Percentiles rank a stretch among this genome's conserved stretches.
Conservation (phyloP, 2,888 invertebrate species). For the Phlogophora meticulosa region DNA sequence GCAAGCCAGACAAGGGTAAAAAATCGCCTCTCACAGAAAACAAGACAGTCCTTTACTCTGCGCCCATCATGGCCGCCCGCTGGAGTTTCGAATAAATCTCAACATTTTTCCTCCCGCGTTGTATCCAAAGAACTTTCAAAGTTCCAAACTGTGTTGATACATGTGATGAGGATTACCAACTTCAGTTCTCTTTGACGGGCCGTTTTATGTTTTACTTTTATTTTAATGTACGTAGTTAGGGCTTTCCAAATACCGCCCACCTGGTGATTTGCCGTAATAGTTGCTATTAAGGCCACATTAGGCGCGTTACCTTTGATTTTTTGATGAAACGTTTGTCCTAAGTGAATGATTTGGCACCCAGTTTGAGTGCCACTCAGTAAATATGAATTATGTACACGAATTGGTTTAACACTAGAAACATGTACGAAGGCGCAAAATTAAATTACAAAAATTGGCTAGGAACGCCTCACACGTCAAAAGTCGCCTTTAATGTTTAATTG, state of each 20-base stretch:
- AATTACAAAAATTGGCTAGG: background rate
- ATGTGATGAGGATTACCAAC: constrained; percentile 76
- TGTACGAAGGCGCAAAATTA: background rate
- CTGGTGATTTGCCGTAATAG: constrained; percentile 21
- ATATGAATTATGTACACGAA: constrained; percentile 42
- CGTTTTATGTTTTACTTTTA: constrained; percentile 63
- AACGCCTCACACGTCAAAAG: too few relatives aligned
- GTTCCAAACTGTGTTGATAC: constrained; percentile 78
- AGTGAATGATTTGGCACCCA: constrained; percentile 30
- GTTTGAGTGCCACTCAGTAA: constrained; percentile 1
- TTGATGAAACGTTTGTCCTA: constrained; percentile 26
- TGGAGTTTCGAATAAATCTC: constrained; percentile 74
- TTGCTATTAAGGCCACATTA: constrained; percentile 39
- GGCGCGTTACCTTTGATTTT: constrained; percentile 42
- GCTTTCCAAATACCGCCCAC: constrained; percentile 20
- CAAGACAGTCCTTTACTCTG: constrained; percentile 14
- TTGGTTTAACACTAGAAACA: background rate
- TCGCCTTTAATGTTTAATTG: too few relatives aligned
- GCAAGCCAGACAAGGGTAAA: constrained; percentile 20
- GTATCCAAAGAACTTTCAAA: constrained; percentile 77
- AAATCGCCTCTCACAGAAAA: constrained; percentile 21
- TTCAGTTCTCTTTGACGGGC: constrained; percentile 57
- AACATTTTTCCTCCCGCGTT: constrained; percentile 76
- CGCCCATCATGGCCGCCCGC: constrained; percentile 46
- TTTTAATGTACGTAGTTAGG: constrained; percentile 50